These are phyloP conservation scores for Fulmarus glacialis DNA, from an alignment of 2,113 vertebrate genomes.

Conservation along the genomic window DNA sequence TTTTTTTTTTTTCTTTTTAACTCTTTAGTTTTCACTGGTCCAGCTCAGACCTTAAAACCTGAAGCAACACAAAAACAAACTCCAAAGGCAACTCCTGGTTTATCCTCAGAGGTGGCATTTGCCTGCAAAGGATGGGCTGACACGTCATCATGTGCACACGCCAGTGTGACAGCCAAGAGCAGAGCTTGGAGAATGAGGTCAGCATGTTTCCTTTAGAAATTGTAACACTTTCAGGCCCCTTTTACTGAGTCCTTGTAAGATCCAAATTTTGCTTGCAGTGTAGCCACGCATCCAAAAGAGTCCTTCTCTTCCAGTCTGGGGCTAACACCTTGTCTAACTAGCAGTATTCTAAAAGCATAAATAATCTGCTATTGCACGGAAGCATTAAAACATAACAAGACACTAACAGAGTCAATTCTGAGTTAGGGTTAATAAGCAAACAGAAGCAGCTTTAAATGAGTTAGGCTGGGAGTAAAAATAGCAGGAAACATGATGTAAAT, in stretches of 20 bases:
- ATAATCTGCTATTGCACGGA: neutral
- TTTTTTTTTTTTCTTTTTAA: neutral
- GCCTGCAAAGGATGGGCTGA: neutral
- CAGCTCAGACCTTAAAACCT: neutral
- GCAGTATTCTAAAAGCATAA: neutral
- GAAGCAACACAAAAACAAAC: neutral
- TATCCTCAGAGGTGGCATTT: neutral
- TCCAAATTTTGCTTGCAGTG: neutral
- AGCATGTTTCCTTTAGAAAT: neutral
- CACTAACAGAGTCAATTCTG: neutral
- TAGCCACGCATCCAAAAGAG: fast-evolving
- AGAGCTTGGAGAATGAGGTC: neutral
- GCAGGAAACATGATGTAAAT: slow-evolving; percentile 43
- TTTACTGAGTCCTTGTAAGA: too few species aligned
- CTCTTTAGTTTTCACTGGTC: neutral
- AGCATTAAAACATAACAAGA: neutral
- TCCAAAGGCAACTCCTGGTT: neutral
- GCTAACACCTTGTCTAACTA: neutral
- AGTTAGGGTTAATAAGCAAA: slow-evolving; percentile 28
- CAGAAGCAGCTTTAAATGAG: neutral
- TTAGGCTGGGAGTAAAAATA: slow-evolving; percentile 44
- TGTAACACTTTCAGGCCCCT: neutral
- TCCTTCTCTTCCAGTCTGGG: neutral
- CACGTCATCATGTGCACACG: neutral
- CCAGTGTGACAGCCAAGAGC: neutral